Conservation (phyloP, 2,888 invertebrate species). For the Caenorhabditis afra region DNA sequence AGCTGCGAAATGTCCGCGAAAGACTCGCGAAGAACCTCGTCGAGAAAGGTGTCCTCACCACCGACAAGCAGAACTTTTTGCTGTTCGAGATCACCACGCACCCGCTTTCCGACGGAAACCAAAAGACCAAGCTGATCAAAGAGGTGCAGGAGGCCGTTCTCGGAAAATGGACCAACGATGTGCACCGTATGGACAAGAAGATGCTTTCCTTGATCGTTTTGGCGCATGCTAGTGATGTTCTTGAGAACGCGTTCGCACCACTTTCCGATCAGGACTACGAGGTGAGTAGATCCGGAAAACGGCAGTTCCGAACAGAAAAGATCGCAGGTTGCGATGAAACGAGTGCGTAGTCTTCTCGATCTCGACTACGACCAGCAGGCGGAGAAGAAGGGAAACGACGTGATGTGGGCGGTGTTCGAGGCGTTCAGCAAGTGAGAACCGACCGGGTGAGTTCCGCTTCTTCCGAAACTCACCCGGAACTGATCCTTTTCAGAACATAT, state of each 20-base stretch:
- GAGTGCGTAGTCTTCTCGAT: slow-evolving; percentile 95
- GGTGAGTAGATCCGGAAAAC: slow-evolving; percentile 33
- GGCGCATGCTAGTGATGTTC: slow-evolving; percentile 97
- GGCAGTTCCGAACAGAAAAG: background rate
- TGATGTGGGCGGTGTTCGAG: slow-evolving; percentile 99
- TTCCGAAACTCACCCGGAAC: background rate
- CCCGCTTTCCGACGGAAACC: slow-evolving; percentile 94
- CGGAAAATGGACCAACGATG: slow-evolving; percentile 95
- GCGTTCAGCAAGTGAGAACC: slow-evolving; percentile 93
- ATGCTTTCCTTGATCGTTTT: slow-evolving; percentile 93
- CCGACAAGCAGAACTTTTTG: slow-evolving; percentile 88
- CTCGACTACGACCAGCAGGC: slow-evolving; percentile 97
- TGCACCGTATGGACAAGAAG: slow-evolving; percentile 96
- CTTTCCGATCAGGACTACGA: slow-evolving; percentile 84
- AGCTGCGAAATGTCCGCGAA: slow-evolving; percentile 98
- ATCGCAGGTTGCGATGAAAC: slow-evolving; percentile 89
- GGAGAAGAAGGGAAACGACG: slow-evolving; percentile 87
- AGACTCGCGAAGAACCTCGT: slow-evolving; percentile 98
- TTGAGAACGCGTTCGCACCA: slow-evolving; percentile 99
- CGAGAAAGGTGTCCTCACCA: slow-evolving; percentile 86
- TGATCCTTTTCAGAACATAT: slow-evolving; percentile 17
- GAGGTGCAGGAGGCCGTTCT: slow-evolving; percentile 95
- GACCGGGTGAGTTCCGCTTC: slow-evolving; percentile 7
- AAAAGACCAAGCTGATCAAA: slow-evolving; percentile 96
- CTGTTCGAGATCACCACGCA: slow-evolving; percentile 99